Conservation (phyloP, 2,888 invertebrate species). For the Melitaea athalia region DNA sequence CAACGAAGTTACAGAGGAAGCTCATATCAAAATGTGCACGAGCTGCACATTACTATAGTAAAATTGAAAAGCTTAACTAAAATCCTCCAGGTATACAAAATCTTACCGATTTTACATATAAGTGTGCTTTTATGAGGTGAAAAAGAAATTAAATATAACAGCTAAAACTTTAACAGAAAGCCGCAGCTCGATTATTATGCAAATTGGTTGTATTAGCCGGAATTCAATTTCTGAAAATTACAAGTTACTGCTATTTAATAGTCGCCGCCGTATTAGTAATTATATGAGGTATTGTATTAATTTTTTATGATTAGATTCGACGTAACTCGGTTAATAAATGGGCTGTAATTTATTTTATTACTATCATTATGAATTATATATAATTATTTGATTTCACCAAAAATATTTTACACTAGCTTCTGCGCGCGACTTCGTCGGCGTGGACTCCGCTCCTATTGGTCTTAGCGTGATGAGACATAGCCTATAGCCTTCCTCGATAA, state of each 20-base stretch:
- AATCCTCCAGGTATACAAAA: slow-evolving; percentile 3
- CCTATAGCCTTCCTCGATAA: no score
- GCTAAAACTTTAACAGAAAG: slow-evolving; percentile 48
- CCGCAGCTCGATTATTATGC: slow-evolving; percentile 47
- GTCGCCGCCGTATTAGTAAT: slow-evolving; percentile 25
- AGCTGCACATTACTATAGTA: neutral
- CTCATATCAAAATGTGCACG: neutral
- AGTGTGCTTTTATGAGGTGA: slow-evolving; percentile 9
- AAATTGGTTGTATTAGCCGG: slow-evolving; percentile 64
- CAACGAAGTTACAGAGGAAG: neutral
- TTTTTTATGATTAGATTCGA: slow-evolving; percentile 1
- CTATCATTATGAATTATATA: neutral
- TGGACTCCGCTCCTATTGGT: no score
- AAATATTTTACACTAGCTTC: no score
- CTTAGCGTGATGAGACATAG: no score
- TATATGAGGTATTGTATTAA: slow-evolving; percentile 13
- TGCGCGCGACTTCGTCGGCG: no score
- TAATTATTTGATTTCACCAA: neutral
- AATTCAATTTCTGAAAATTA: slow-evolving; percentile 75
- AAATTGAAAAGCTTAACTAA: slow-evolving; percentile 3
- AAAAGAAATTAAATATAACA: slow-evolving; percentile 16
- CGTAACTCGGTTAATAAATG: neutral
- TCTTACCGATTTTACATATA: slow-evolving; percentile 1
- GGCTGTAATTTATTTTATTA: neutral
- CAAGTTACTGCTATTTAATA: slow-evolving; percentile 48